A percentile compares a stretch with the other conserved stretches of the same genome.
Conservation (phyloP, 2,113 vertebrate genomes). For the Suricata suricatta region DNA sequence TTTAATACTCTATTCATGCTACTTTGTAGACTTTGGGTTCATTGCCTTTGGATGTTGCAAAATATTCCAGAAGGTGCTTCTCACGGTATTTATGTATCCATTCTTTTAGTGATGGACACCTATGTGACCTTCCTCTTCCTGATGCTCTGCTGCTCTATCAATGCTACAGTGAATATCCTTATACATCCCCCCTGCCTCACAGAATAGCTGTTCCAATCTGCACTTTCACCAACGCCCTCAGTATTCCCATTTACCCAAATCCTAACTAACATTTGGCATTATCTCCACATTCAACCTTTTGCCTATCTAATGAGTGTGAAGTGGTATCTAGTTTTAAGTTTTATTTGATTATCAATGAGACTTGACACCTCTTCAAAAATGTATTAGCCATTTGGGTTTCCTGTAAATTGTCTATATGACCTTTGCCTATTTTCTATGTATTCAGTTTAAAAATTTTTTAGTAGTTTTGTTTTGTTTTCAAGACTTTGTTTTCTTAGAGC, state of each 20-base stretch:
- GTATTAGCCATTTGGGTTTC: slow-evolving; percentile 17
- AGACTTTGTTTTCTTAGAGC: neutral
- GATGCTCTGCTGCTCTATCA: neutral
- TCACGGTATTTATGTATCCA: neutral
- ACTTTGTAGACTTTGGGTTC: neutral
- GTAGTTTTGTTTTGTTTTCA: neutral
- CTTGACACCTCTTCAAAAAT: neutral
- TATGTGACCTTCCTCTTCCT: neutral
- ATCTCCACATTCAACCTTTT: neutral
- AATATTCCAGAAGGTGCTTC: neutral
- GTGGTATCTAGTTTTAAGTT: neutral
- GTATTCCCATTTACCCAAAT: neutral
- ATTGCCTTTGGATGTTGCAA: neutral
- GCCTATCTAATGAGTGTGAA: neutral
- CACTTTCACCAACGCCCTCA: neutral
- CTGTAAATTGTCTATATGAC: neutral
- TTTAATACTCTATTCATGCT: neutral
- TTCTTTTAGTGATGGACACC: neutral
- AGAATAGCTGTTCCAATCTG: neutral
- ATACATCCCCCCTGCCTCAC: neutral
- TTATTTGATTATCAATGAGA: slow-evolving; percentile 11
- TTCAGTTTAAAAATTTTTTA: neutral
- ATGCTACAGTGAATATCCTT: neutral
- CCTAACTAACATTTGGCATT: neutral
- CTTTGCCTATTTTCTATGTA: neutral